A percentile compares a stretch with the other conserved stretches of the same genome.
Conservation (phyloP, 2,888 invertebrate species). For the Sphaerophoria taeniata region DNA sequence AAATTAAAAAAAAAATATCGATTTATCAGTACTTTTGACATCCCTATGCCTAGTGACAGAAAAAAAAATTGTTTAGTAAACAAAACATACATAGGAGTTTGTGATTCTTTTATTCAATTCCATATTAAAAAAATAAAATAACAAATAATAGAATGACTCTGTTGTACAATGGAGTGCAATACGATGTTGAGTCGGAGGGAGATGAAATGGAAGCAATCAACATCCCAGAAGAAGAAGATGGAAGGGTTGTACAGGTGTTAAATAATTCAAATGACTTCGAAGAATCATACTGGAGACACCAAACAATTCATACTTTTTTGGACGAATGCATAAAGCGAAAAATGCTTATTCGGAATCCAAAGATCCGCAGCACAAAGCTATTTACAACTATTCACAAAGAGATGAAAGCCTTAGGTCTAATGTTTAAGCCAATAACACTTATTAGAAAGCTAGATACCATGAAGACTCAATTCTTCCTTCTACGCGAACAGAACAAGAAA, state of each 20-base stretch:
- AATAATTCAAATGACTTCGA: not conserved
- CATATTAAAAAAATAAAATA: not conserved
- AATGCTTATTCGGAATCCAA: conserved; percentile 37
- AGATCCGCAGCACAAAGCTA: conserved; percentile 21
- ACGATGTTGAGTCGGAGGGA: conserved; percentile 50
- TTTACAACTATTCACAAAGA: conserved; percentile 44
- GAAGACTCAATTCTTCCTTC: conserved; percentile 49
- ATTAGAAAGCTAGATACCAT: conserved; percentile 53
- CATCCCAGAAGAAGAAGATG: conserved; percentile 3
- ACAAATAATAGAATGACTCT: conserved; percentile 37
- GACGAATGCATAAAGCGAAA: conserved; percentile 59
- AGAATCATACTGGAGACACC: conserved; percentile 53
- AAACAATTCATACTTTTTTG: conserved; percentile 44
- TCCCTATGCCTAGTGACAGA: too few species aligned
- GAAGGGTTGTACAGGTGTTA: not conserved
- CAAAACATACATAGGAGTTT: too few species aligned
- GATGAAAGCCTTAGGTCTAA: conserved; percentile 39
- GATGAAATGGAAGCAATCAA: conserved; percentile 18
- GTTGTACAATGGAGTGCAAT: conserved; percentile 60
- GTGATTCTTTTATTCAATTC: too few species aligned
- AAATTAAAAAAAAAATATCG: too few species aligned
- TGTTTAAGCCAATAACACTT: conserved; percentile 43
- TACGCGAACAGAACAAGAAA: conserved; percentile 15
- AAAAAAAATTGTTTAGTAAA: too few species aligned
- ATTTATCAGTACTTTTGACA: too few species aligned